Evolutionary conservation across 2,888 invertebrate species (phyloP).

Genomic region (Drosophila seclusa): DNA sequence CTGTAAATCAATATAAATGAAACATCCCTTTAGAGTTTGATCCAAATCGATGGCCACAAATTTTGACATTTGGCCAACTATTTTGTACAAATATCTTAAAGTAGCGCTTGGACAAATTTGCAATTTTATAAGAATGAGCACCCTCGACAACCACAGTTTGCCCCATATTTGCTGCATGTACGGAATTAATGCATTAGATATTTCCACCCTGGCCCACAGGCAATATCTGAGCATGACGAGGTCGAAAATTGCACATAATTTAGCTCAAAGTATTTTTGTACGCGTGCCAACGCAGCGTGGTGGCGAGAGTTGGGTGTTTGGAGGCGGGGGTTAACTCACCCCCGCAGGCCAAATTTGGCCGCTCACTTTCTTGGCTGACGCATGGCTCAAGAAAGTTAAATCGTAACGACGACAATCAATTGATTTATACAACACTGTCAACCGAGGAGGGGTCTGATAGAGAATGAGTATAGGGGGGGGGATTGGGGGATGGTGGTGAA

Average conservation of each 20-base stretch:
- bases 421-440: conserved; percentile 66
- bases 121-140: conserved; percentile 69
- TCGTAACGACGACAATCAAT: conserved; percentile 72
- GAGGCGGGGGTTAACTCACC: conserved; percentile 11
- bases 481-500: background rate
- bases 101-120: conserved; percentile 63
- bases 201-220: conserved; percentile 32
- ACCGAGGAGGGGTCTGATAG: background rate
- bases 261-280: conserved; percentile 54
- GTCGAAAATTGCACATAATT: conserved; percentile 77
- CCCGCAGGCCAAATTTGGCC: conserved; percentile 22
- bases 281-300: conserved; percentile 64
- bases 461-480: background rate
- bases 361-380: conserved; percentile 28
- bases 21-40: conserved; percentile 26
- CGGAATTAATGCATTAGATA: conserved; percentile 77
- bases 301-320: background rate
- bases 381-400: conserved; percentile 59
- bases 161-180: conserved; percentile 31
- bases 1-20: conserved; percentile 52
- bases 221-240: conserved; percentile 61
- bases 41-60: conserved; percentile 75
- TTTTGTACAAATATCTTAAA: conserved; percentile 56
- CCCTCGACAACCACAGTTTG: background rate
- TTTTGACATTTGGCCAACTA: conserved; percentile 78